These are phyloP conservation scores for Magallana angulata DNA, from an alignment of 1,140 invertebrate genomes.

Conservation along the genomic window DNA sequence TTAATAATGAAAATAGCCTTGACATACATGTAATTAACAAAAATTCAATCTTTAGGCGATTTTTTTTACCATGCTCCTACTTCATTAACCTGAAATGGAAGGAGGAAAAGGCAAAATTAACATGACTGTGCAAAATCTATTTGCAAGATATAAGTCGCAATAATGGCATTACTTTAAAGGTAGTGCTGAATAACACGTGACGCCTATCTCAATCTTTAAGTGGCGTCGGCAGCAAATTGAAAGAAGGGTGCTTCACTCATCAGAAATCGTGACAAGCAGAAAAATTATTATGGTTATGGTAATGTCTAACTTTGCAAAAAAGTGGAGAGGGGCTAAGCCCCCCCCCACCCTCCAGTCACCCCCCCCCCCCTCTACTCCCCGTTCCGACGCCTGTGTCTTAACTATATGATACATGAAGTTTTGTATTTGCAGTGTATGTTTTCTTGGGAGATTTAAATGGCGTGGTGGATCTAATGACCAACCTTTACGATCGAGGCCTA, in stretches of 20 bases:
- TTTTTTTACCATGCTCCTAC: background rate
- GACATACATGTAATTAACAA: slow-evolving; percentile 2
- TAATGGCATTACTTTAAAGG: too few species aligned
- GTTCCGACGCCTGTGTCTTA: too few species aligned
- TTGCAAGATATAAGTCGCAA: background rate
- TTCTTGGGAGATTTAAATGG: slow-evolving; percentile 90
- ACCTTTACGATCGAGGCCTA: slow-evolving; percentile 91
- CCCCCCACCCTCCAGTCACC: too few species aligned
- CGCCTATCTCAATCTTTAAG: too few species aligned
- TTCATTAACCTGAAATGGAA: background rate
- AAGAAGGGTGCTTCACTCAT: too few species aligned
- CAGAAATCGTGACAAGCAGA: too few species aligned
- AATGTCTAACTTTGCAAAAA: too few species aligned
- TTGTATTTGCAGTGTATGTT: slow-evolving; percentile 88
- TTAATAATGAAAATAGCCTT: background rate
- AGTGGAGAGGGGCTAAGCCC: too few species aligned
- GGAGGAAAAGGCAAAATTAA: background rate
- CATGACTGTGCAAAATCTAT: background rate
- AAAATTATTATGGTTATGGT: too few species aligned
- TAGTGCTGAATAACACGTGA: too few species aligned
- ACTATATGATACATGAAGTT: too few species aligned
- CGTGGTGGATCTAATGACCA: slow-evolving; percentile 92
- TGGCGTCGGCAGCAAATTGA: too few species aligned
- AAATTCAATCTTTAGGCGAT: background rate
- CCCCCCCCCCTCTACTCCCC: background rate